Conservation (phyloP, 2,797 vertebrate genomes). For the Chloroceryle inda region DNA sequence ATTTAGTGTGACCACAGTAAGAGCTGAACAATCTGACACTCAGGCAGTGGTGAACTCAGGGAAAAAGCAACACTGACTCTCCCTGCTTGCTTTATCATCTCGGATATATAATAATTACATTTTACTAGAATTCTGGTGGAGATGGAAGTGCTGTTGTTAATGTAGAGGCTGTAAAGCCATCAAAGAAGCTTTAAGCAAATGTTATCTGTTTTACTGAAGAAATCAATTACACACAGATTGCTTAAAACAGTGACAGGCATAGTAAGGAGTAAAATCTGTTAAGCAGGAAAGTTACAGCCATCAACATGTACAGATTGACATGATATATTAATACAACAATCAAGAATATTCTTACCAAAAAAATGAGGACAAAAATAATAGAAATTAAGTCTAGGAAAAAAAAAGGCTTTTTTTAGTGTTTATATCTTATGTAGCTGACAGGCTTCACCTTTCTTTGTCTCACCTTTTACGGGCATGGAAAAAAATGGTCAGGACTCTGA, state of each 20-base stretch:
- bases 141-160: slow-evolving; percentile 78
- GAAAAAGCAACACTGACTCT: slow-evolving; percentile 37
- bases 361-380: slow-evolving; percentile 56
- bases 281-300: slow-evolving; percentile 79
- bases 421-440: background rate
- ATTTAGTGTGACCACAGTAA: background rate
- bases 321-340: slow-evolving; percentile 72
- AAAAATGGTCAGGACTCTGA: background rate
- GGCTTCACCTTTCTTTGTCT: background rate
- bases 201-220: slow-evolving; percentile 84
- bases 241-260: slow-evolving; percentile 79
- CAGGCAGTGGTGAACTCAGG: background rate
- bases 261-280: slow-evolving; percentile 81
- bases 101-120: slow-evolving; percentile 80
- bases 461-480: background rate
- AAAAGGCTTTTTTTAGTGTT: slow-evolving; percentile 4
- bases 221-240: slow-evolving; percentile 83
- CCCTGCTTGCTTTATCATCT: background rate
- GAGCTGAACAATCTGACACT: background rate
- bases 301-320: slow-evolving; percentile 73
- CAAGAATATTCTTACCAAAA: slow-evolving; percentile 73
- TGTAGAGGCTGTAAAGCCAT: slow-evolving; percentile 81
- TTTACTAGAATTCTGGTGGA: slow-evolving; percentile 76
- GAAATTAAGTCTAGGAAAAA: slow-evolving; percentile 52
- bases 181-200: slow-evolving; percentile 83